Percentiles rank a stretch among this genome's conserved stretches.
These are phyloP conservation scores for Urocyon cinereoargenteus DNA, from an alignment of 2,797 vertebrate species.

Conservation along the genomic window DNA sequence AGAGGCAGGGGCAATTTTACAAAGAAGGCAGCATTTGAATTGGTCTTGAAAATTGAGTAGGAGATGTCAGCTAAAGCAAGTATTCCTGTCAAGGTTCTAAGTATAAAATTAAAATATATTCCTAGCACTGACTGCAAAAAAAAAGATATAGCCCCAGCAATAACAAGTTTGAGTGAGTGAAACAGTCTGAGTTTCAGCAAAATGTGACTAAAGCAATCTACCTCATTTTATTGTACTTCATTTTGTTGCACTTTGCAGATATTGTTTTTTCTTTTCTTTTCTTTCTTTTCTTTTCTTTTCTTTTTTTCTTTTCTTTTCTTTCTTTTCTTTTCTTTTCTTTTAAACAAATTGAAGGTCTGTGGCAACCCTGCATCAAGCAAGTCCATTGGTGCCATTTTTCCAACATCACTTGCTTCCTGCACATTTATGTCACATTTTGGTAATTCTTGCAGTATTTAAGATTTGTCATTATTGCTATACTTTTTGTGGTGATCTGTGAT, in stretches of 20 bases:
- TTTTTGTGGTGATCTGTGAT: not conserved
- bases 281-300: not conserved
- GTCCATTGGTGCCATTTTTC: not conserved
- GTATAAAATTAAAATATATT: not conserved
- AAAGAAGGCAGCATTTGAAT: not conserved
- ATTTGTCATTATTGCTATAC: not conserved
- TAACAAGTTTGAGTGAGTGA: not conserved
- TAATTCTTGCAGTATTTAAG: not conserved
- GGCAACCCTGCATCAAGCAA: not conserved
- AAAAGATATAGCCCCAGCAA: not conserved
- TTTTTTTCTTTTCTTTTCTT: not conserved
- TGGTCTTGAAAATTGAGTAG: not conserved
- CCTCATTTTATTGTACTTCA: not conserved
- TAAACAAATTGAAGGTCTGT: not conserved
- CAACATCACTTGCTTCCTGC: not conserved
- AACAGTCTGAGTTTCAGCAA: not conserved
- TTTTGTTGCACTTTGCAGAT: not conserved
- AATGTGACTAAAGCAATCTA: not conserved
- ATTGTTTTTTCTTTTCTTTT: too few species aligned
- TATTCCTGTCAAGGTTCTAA: not conserved
- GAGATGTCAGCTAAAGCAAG: not conserved
- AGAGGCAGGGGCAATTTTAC: not conserved
- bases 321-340: not conserved
- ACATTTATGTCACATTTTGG: not conserved
- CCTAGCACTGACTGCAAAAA: not conserved